Evolutionary conservation across 1,140 invertebrate genomes (phyloP), one percentile per base, ranked within the genome.

Genomic region (Macrosteles quadrilineatus): DNA sequence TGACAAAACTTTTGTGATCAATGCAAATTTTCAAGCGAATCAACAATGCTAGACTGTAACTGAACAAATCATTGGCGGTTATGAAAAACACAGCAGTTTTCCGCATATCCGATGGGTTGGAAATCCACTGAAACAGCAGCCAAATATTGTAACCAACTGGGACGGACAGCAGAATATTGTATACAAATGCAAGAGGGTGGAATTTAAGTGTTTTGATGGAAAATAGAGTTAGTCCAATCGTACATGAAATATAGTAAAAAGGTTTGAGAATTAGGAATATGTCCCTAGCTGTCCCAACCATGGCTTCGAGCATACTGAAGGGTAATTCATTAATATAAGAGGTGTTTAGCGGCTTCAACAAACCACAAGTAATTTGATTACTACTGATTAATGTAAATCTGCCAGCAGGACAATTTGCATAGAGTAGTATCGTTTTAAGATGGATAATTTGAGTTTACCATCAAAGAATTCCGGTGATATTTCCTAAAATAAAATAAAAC

Each of bases 1-100:
- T 23, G 11, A 30, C 6, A 23, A 27, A 29, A 29, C 25, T 30
- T 29, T 9, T 59, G 55, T 59, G 23, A 25, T n/a, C 4, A 9
- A 59, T 2, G 2, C 25, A 27, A 12, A 59, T 25, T n/a, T 21
- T 27, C 21, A 23, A 9, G 21, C 55, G 27, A 2, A 25, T 21
- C 21, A 59, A 9, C 21, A 59, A 25, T 27, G 55, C 25, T 23
- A 59, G 6, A 30, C 21, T 59, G 55, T 59, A 59, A 12, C 25
- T n/a, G 21, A 59, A 29, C 6, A 23, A 59, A 21, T 59, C 55
- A 9, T 59, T 59, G 3, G 12, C 11, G 21, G 27, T 25, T 25
- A 59, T 59, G 25, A 59, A 59, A 23, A 59, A 59, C 3, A 59
- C 23, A 59, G 55, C 55, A 27, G 25, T 59, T 30, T 59, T 59